Conservation (phyloP, 2,888 invertebrate genomes). For the Drosophila borealis region DNA sequence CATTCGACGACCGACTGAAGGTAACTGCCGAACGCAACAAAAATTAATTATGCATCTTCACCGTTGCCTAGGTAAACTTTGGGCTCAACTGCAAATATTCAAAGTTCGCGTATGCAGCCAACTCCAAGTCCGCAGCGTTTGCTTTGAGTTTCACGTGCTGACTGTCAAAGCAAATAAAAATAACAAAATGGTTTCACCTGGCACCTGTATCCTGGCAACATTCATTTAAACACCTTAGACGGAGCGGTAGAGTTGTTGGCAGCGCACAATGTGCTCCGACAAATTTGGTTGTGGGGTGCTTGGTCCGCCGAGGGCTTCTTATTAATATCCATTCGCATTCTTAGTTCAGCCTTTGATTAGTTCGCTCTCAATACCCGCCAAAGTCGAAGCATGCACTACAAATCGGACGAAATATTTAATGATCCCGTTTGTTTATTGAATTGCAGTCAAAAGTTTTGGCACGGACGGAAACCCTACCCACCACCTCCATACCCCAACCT, state of each 20-base stretch:
- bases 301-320: slow-evolving; percentile 13
- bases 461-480: slow-evolving; percentile 70
- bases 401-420: slow-evolving; percentile 71
- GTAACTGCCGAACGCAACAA: slow-evolving; percentile 31
- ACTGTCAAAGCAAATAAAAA: slow-evolving; percentile 83
- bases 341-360: slow-evolving; percentile 48
- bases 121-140: slow-evolving; percentile 53
- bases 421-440: slow-evolving; percentile 80
- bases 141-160: slow-evolving; percentile 76
- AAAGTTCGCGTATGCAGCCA: slow-evolving; percentile 23
- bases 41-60: slow-evolving; percentile 35
- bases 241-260: slow-evolving; percentile 36
- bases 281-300: slow-evolving; percentile 47
- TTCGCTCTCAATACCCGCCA: slow-evolving; percentile 25
- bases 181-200: slow-evolving; percentile 83
- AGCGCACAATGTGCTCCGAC: slow-evolving; percentile 48
- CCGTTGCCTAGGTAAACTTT: slow-evolving; percentile 18
- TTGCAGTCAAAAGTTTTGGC: slow-evolving; percentile 78
- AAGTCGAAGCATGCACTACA: slow-evolving; percentile 33
- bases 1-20: slow-evolving; percentile 29
- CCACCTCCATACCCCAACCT: slow-evolving; percentile 20
- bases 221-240: slow-evolving; percentile 76
- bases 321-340: slow-evolving; percentile 66
- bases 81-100: slow-evolving; percentile 21
- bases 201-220: slow-evolving; percentile 84